Evolutionary conservation across 1,140 invertebrate genomes (phyloP), one percentile per base, ranked within the genome.

Genomic region (Leptoteleia sp.): DNA sequence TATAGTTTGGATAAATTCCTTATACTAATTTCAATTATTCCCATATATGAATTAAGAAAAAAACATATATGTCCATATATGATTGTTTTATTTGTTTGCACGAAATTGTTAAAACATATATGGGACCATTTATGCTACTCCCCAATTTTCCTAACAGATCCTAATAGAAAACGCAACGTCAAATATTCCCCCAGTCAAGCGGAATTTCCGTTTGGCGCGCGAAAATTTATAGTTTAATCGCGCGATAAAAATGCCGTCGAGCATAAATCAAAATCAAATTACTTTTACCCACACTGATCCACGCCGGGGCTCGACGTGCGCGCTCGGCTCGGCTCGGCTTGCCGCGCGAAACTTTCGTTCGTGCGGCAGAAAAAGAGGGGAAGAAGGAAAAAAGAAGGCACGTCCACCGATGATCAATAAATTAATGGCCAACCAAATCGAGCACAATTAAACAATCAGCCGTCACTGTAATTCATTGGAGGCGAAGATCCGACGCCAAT

Each of bases 251-350:
- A 19, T 16, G 9, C 31, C 38, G 38, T 5, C 48, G 13, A n/a
- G 8, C 37, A 11, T 70, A 59, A 59, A 70, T 70, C 52, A 57
- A 55, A 54, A 55, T 59, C 33, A 35, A 70, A 59, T 70, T 47
- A 48, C 65, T 48, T 16, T 67, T 55, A n/a, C n/a, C n/a, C n/a
- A n/a, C n/a, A n/a, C n/a, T n/a, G n/a, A n/a, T n/a, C n/a, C n/a
- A n/a, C n/a, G n/a, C n/a, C n/a, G n/a, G n/a, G n/a, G n/a, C 11
- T 5, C 19, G 12, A 19, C 13, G 9, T 43, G n/a, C n/a, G n/a
- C n/a, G n/a, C n/a, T n/a, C n/a, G n/a, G n/a, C n/a, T n/a, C n/a
- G n/a, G n/a, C n/a, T n/a, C n/a, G n/a, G n/a, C n/a, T n/a, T n/a
- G n/a, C n/a, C n/a, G n/a, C n/a, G n/a, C 22, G 12, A 22, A 22